Conservation (phyloP, 2,797 vertebrate genomes). For the Pseudopleuronectes americanus region DNA sequence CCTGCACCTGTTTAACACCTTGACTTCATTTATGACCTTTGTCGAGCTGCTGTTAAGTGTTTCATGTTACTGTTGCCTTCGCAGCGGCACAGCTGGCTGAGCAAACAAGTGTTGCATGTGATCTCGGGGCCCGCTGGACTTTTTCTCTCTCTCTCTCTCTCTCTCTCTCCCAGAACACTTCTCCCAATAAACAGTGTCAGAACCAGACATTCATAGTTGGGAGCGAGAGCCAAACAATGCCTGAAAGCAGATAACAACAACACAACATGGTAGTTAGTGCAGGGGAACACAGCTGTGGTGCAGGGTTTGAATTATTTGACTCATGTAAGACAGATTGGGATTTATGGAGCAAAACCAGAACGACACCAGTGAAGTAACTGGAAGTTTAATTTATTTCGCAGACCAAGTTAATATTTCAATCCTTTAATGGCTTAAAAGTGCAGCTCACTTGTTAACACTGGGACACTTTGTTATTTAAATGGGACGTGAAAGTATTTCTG, state of each 20-base stretch:
- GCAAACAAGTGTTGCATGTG: constrained; percentile 69
- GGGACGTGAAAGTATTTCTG: background rate
- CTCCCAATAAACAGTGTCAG: constrained; percentile 40
- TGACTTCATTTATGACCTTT: constrained; percentile 75
- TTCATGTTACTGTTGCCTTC: constrained; percentile 74
- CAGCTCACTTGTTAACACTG: background rate
- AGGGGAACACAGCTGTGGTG: constrained; percentile 8
- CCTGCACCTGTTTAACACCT: constrained; percentile 84
- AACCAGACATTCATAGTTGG: constrained; percentile 10
- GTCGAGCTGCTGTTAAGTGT: constrained; percentile 78
- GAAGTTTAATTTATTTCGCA: background rate
- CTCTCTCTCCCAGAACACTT: constrained; percentile 22
- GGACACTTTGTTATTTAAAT: constrained; percentile 14
- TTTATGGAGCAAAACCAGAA: constrained; percentile 2
- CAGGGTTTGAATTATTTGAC: background rate
- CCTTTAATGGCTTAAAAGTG: background rate
- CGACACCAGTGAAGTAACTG: background rate
- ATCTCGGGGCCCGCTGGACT: constrained; percentile 39
- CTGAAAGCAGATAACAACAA: constrained; percentile 10
- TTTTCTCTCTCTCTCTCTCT: background rate
- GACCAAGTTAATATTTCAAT: background rate
- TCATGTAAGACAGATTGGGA: background rate
- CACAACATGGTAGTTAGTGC: constrained; percentile 1
- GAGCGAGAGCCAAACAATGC: constrained; percentile 23
- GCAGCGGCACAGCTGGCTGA: constrained; percentile 63